Conservation (phyloP, 2,797 vertebrate species). For the Smutsia temminckii region DNA sequence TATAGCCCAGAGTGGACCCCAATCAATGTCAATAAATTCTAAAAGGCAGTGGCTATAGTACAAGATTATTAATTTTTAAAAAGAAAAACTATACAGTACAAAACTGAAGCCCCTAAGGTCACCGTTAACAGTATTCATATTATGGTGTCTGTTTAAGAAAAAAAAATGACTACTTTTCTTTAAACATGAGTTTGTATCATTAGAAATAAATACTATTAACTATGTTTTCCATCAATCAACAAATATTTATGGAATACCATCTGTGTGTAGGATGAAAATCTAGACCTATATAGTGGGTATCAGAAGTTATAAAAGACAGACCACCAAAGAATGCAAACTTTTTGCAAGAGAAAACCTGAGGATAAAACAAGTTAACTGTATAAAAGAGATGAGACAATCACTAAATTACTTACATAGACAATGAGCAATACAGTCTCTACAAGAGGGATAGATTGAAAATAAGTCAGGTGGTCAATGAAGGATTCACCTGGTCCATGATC, state of each 20-base stretch:
- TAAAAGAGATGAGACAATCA: not conserved
- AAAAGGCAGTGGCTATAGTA: conserved; percentile 62
- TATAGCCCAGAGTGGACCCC: conserved; percentile 25
- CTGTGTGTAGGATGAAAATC: conserved; percentile 12
- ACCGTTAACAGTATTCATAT: conserved; percentile 51
- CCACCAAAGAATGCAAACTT: not conserved
- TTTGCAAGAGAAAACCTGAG: not conserved
- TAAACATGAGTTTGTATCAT: conserved; percentile 57
- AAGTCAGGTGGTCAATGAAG: not conserved
- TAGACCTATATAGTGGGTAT: not conserved
- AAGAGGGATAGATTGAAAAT: not conserved
- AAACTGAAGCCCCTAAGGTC: conserved; percentile 31
- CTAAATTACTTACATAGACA: not conserved
- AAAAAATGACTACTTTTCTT: conserved; percentile 60
- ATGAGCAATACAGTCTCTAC: not conserved
- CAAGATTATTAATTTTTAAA: conserved; percentile 76
- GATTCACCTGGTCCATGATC: not conserved
- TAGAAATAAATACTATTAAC: conserved; percentile 60
- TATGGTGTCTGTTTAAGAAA: conserved; percentile 63
- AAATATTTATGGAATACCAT: conserved; percentile 16
- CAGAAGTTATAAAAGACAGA: not conserved
- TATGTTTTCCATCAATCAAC: conserved; percentile 51
- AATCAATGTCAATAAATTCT: conserved; percentile 75
- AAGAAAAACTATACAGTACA: conserved; percentile 67
- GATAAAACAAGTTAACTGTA: not conserved